phyloP scores from a whole-genome alignment of 1,140 invertebrate genomes.

The Drosophila sp. region DNA sequence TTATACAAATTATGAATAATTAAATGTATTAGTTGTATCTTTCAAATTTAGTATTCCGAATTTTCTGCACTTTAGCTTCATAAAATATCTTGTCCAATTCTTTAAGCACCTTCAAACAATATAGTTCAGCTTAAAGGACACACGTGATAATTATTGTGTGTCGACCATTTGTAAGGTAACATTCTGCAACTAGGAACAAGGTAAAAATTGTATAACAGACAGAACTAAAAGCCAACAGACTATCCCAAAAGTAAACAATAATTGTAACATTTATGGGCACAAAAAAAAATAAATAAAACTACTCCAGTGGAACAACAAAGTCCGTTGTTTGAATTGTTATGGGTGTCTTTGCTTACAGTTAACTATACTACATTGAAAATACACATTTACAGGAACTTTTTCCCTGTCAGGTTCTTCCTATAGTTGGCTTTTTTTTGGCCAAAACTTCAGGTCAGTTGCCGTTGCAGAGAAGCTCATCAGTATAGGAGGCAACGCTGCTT shows the following conservation, averaged over 20 bases:
- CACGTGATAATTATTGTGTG: constrained; percentile 12
- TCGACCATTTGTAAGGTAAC: background rate
- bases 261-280: constrained; percentile 26
- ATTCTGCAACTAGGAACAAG: background rate
- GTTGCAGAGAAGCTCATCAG: constrained; percentile 33
- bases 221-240: constrained; percentile 2
- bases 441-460: background rate
- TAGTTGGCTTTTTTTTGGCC: constrained; percentile 6
- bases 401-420: background rate
- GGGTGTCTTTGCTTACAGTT: constrained; percentile 68
- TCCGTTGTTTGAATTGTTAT: constrained; percentile 41
- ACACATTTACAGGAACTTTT: constrained; percentile 23
- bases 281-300: constrained; percentile 33
- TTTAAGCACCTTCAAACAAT: too few relatives aligned
- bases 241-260: constrained; percentile 28
- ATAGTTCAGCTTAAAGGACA: background rate
- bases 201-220: background rate
- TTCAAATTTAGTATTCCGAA: too few relatives aligned
- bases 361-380: constrained; percentile 49
- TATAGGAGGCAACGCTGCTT: background rate
- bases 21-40: too few relatives aligned
- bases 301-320: constrained; percentile 61
- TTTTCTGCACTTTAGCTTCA: background rate
- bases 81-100: too few relatives aligned
- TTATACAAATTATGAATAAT: too few relatives aligned